Evolutionary conservation across 2,113 vertebrate species (phyloP), one percentile per base, ranked within the genome.

Genomic region (Salvelinus sp.): DNA sequence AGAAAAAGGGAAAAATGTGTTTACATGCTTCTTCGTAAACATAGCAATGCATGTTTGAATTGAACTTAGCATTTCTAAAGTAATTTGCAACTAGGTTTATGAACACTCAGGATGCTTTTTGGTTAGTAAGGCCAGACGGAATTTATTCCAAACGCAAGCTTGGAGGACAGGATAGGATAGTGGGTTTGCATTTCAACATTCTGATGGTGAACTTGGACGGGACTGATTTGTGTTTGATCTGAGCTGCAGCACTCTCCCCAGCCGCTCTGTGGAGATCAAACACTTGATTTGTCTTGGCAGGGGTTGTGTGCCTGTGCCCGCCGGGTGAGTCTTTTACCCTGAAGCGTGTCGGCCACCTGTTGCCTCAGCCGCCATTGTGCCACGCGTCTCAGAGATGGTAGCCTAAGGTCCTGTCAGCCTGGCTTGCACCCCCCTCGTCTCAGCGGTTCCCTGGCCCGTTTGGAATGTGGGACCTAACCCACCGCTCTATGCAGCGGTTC

Each of bases 341-440:
- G 76, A 85, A 86, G 88, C 88, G 76, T 73, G 76, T 70, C 78
- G 82, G 69, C 85, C 85, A 88, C 87, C 88, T 88, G 88, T 91
- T 88, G 91, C 75, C n/a, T n/a, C 68, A 10, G 74, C 75, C 62
- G 65, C 60, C 73, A 22, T 76, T 79, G 82, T 71, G 82, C 69
- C 77, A 82, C 79, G 50, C 22, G 83, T 44, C 79, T 81, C 63
- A 82, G 74, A 79, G 79, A 65, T 18, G 74, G 78, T 84, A 84
- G 86, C 86, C 85, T 18, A 30, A 82, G 83, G 88, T 88, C 79
- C 76, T 85, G 76, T 79, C 68, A 18, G 4, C 82, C 72, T 70
- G 62, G 33, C 62, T 75, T 81, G 64, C 76, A 50, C 75, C 82
- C 78, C 74, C 57, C 76, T 72, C 10, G 28, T 3, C 50, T 38